phyloP scores from a whole-genome alignment of 2,888 invertebrate species.

The Cyclophora punctaria region DNA sequence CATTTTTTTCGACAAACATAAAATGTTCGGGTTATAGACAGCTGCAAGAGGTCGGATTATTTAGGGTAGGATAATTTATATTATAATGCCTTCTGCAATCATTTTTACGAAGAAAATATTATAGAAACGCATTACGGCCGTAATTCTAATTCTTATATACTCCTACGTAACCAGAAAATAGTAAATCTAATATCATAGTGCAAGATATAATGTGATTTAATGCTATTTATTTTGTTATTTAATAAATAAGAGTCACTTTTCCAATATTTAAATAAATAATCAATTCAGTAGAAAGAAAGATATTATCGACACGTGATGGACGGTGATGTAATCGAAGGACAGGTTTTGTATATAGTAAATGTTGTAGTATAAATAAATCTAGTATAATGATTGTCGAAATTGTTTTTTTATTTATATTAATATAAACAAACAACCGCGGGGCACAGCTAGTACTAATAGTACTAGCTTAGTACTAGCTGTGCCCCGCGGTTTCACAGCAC shows the following conservation, averaged over 20 bases:
- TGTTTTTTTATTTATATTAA: constrained; percentile 39
- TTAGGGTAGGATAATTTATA: constrained; percentile 37
- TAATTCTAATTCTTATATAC: constrained; percentile 2
- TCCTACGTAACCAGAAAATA: constrained; percentile 17
- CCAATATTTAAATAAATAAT: constrained; percentile 24
- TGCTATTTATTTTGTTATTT: constrained; percentile 63
- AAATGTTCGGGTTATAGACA: constrained; percentile 2
- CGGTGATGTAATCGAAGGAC: constrained; percentile 33
- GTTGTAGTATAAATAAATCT: constrained; percentile 58
- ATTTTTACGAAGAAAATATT: constrained; percentile 61
- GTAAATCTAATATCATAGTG: constrained; percentile 9
- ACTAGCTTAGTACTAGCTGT: no score
- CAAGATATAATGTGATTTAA: constrained; percentile 43
- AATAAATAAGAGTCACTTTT: constrained; percentile 45
- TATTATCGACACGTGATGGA: constrained; percentile 25
- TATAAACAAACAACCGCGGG: no score
- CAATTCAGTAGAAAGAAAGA: constrained; percentile 29
- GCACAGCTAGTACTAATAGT: no score
- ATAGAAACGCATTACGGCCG: constrained; percentile 40
- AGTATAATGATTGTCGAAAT: constrained; percentile 65
- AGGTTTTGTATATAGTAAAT: constrained; percentile 61
- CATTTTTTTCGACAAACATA: background rate
- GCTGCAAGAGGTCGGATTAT: constrained; percentile 22
- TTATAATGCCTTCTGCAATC: constrained; percentile 62
- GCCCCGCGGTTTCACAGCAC: no score